Percentiles rank a stretch among this genome's conserved stretches.
These are phyloP conservation scores for Zaprionus bogoriensis DNA, from an alignment of 2,888 invertebrate species.

Conservation along the genomic window DNA sequence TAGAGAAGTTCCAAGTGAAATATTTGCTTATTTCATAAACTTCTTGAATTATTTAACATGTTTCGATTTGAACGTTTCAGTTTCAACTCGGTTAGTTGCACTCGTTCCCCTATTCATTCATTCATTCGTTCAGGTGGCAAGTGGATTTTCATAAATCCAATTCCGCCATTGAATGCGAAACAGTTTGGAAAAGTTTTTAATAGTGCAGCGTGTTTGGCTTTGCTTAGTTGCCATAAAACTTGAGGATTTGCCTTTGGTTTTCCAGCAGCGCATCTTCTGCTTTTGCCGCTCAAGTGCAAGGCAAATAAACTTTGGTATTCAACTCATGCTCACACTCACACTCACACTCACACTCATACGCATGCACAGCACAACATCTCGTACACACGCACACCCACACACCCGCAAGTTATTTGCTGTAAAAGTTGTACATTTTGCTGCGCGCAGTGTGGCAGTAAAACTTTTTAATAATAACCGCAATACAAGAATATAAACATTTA, in stretches of 20 bases:
- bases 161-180: conserved; percentile 59
- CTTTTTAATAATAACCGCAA: conserved; percentile 78
- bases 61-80: conserved; percentile 6
- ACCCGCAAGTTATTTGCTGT: conserved; percentile 43
- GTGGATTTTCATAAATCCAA: conserved; percentile 61
- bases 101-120: not conserved
- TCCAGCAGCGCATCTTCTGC: conserved; percentile 17
- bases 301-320: conserved; percentile 64
- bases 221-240: conserved; percentile 63
- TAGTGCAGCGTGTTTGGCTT: conserved; percentile 65
- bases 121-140: not conserved
- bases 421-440: conserved; percentile 61
- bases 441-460: conserved; percentile 63
- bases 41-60: conserved; percentile 1
- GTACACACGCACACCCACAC: conserved; percentile 7
- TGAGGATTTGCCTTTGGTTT: conserved; percentile 17
- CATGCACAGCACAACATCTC: not conserved
- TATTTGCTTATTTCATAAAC: not conserved
- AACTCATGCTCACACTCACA: conserved; percentile 11
- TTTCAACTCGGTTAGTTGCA: conserved; percentile 2
- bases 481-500: conserved; percentile 79
- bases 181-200: conserved; percentile 63
- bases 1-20: too few relatives aligned
- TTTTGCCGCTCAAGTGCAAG: conserved; percentile 56
- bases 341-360: too few relatives aligned